phyloP scores from a whole-genome alignment of 2,113 vertebrate species.

The Albula glossodonta region DNA sequence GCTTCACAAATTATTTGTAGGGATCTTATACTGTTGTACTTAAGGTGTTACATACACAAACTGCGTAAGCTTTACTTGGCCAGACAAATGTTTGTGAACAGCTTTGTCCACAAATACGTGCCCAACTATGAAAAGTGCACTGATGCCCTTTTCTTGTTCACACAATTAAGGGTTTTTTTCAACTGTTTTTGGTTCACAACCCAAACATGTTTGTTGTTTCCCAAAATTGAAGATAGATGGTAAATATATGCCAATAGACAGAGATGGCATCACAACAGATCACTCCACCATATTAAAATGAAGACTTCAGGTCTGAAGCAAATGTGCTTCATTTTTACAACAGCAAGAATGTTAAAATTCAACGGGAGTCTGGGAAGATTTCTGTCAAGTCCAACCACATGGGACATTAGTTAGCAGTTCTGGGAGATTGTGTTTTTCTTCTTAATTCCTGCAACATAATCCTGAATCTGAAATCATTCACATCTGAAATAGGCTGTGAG shows the following conservation, averaged over 20 bases:
- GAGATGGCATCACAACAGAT: background rate
- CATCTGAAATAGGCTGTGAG: slow-evolving; percentile 52
- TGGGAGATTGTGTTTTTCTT: slow-evolving; percentile 31
- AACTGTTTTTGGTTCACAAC: background rate
- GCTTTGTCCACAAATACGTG: no score
- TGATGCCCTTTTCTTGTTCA: no score
- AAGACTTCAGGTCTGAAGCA: background rate
- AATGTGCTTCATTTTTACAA: background rate
- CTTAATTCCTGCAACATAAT: slow-evolving; percentile 53
- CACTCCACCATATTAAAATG: background rate
- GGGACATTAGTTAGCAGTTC: slow-evolving; percentile 7
- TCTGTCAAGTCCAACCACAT: slow-evolving; percentile 11
- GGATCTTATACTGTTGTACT: no score
- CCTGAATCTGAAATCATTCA: slow-evolving; percentile 62
- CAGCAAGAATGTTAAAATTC: slow-evolving; percentile 14
- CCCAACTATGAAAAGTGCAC: no score
- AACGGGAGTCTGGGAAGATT: background rate
- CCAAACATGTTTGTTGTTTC: background rate
- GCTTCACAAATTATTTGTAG: no score
- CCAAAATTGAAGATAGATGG: background rate
- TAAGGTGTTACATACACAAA: no score
- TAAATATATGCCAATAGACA: background rate
- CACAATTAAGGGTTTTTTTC: no score
- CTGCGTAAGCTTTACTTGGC: no score
- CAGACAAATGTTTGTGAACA: no score